Evolutionary conservation across 2,888 invertebrate genomes (phyloP), one percentile per base, ranked within the genome.

Genomic region (Hyposoter dolosus): DNA sequence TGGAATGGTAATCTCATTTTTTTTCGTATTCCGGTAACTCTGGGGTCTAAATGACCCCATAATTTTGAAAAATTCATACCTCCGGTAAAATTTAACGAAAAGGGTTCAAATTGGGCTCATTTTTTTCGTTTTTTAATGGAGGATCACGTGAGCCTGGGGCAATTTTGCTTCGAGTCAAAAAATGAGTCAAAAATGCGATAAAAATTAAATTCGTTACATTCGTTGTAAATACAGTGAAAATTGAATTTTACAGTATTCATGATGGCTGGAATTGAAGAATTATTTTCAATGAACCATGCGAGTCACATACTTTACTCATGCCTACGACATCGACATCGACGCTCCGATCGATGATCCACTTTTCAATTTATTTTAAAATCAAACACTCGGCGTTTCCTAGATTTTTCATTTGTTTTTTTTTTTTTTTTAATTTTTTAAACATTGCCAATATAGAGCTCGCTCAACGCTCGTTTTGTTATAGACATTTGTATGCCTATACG

Each of bases 401-500:
- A 28, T 28, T 15, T 60, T 1, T 5, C 60, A 4, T 10, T 28
- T 60, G 15, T 19, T 50, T 45, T 66, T 35, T 40, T 28, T 40
- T 40, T n/a, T 45, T 15, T 32, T 28, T 2, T 0, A 50, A 9
- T 23, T 68, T 69, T 78, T 50, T 28, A 35, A 43, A n/a, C 43
- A 40, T n/a, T 23, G 28, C 9, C 40, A 17, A 45, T 10, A 56
- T 60, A 28, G 40, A 65, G 47, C 63, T 53, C 53, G 56, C 65
- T 43, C 19, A 28, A 50, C 19, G 43, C 7, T 60, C 60, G 28
- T 69, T 72, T 43, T 53, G n/a, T 66, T 74, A 28, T 28, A 19
- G 56, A 74, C 60, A 65, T 79, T 68, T 28, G 47, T 35, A 47
- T 23, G 45, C 66, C 40, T 23, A 35, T 47, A 78, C 50, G 40